A percentile compares a stretch with the other conserved stretches of the same genome.
Conservation (phyloP, 2,888 invertebrate genomes). For the Empis livida region DNA sequence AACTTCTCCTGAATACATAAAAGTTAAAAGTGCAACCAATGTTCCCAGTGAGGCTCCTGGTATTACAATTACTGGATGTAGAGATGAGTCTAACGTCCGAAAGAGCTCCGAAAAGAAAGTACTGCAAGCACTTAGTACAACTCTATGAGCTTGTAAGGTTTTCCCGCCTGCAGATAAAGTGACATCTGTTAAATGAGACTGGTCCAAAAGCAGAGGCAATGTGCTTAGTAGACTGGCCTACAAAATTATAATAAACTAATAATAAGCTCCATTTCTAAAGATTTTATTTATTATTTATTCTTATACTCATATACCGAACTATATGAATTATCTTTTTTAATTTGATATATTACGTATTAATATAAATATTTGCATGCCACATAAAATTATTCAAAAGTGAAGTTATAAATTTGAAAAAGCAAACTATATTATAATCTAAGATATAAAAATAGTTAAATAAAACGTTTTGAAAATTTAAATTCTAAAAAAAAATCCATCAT, state of each 20-base stretch:
- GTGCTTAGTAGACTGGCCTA: conserved; percentile 66
- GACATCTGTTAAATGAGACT: conserved; percentile 73
- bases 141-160: conserved; percentile 70
- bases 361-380: too few relatives aligned
- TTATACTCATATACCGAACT: too few relatives aligned
- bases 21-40: conserved; percentile 57
- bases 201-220: conserved; percentile 61
- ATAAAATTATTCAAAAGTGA: too few relatives aligned
- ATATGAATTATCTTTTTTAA: too few relatives aligned
- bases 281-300: too few relatives aligned
- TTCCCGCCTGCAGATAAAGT: conserved; percentile 76
- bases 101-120: conserved; percentile 81
- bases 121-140: conserved; percentile 81
- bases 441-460: too few relatives aligned
- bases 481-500: too few relatives aligned
- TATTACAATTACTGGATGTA: conserved; percentile 35
- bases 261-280: too few relatives aligned
- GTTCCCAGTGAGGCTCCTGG: conserved; percentile 34
- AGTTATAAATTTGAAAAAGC: too few relatives aligned
- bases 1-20: conserved; percentile 82
- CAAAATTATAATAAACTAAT: conserved; percentile 22
- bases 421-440: too few relatives aligned
- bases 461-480: too few relatives aligned
- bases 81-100: conserved; percentile 33
- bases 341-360: too few relatives aligned